These are phyloP conservation scores for Nasonovia ribisnigri DNA, from an alignment of 2,888 invertebrate genomes.

Conservation along the genomic window DNA sequence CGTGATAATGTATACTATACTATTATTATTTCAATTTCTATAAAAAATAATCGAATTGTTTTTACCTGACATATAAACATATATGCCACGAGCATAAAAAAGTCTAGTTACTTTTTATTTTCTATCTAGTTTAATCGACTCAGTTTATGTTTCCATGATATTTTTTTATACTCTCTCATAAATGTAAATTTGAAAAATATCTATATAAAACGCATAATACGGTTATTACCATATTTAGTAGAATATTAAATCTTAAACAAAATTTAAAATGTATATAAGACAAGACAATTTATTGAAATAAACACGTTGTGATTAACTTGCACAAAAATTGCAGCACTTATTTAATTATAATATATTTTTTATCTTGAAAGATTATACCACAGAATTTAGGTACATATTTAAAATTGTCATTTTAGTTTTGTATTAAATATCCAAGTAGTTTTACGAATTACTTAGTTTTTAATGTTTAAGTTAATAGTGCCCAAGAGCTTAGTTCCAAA, in stretches of 20 bases:
- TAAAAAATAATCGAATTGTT: slow-evolving; percentile 11
- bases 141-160: neutral
- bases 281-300: neutral
- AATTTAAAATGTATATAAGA: neutral
- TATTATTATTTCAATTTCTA: neutral
- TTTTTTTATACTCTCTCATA: neutral
- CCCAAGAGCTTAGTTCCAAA: neutral
- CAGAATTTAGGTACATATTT: neutral
- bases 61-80: no score
- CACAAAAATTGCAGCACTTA: neutral
- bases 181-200: neutral
- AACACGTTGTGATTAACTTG: neutral
- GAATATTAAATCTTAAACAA: neutral
- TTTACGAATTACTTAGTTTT: neutral
- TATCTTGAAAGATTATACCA: neutral
- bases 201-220: neutral
- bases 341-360: neutral
- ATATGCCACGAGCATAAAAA: neutral
- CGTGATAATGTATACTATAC: neutral
- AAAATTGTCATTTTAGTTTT: neutral
- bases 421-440: neutral
- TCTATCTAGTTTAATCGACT: neutral
- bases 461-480: slow-evolving; percentile 13
- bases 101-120: neutral
- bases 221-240: neutral